Base-by-base conservation (phyloP, 92 coral and sea anemone genomes). In the Zoanthus sociatus region DNA sequence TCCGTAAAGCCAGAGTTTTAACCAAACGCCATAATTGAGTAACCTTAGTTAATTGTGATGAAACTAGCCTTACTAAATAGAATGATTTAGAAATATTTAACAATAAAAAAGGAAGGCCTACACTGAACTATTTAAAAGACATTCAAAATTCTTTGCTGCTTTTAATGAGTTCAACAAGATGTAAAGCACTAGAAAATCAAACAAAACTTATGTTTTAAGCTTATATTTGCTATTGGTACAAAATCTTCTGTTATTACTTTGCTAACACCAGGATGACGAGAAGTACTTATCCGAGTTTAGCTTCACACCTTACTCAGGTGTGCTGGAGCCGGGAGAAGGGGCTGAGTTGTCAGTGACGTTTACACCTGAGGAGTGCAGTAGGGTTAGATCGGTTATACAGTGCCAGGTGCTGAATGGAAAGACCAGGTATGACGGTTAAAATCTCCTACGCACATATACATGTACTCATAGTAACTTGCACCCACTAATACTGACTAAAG, bases 301-400 rank as follows among this genome's bases (percentile, higher is more conserved):
- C 48, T 97, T 97, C 84, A 72, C 77, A n/a, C 99, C 99, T 50
- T 61, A 76, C 32, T 63, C 75, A 61, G 99, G 99, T 50, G 89
- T 76, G 48, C 94, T 97, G 48, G 94, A 90, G 9, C 93, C 98
- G 14, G 92, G 88, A 44, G 96, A 93, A 81, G 88, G 78, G 56
- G 21, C 89, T 31, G 74, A 74, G 45, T 93, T 95, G 15, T 68
- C 78, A 12, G 98, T 97, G 9, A 88, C 88, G 7, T 93, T 93
- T 73, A 91, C 89, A 26, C 95, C 97, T 2, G 51, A 83, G 26
- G 77, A 84, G 9, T 85, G 94, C 32, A 84, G 94, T 60, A 88
- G 99, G 79, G 94, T 95, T 17, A 88, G 99, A 64, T 92, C 98
- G 18, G 98, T 95, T 61, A 79, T 95, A 58, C 94, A 97, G 83